Evolutionary conservation across 1,140 invertebrate genomes (phyloP).

Genomic region (Heliconius hermathena): DNA sequence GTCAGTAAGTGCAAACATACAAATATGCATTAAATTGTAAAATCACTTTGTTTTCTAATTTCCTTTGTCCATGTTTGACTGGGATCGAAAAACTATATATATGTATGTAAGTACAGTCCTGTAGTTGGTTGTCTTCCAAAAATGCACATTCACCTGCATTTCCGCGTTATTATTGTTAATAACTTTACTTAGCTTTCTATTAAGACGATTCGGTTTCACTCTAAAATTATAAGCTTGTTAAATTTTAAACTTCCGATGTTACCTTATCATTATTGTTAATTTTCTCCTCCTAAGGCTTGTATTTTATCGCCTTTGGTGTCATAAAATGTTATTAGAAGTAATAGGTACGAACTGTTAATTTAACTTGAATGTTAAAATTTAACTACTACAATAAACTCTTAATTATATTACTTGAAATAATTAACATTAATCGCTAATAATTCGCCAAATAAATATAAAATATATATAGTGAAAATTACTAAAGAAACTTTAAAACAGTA

Average conservation of each 20-base stretch:
- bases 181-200: not conserved
- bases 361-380: constrained; percentile 3
- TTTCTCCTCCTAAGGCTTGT: not conserved
- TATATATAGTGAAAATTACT: not conserved
- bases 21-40: too few species aligned
- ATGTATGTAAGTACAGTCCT: too few species aligned
- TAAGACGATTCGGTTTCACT: not conserved
- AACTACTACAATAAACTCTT: not conserved
- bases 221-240: not conserved
- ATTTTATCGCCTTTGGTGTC: constrained; percentile 7
- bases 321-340: constrained; percentile 6
- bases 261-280: constrained; percentile 13
- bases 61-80: too few species aligned
- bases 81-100: too few species aligned
- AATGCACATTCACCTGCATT: not conserved
- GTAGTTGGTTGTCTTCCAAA: too few species aligned
- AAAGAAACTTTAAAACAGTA: not conserved
- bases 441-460: not conserved
- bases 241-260: not conserved
- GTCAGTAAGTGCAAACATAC: too few species aligned
- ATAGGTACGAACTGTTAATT: constrained; percentile 4
- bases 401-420: constrained; percentile 6
- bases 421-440: not conserved
- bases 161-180: not conserved
- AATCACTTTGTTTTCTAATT: too few species aligned